Evolutionary conservation across 2,888 invertebrate genomes (phyloP).

Genomic region (Lepidocyrtinus sp.): DNA sequence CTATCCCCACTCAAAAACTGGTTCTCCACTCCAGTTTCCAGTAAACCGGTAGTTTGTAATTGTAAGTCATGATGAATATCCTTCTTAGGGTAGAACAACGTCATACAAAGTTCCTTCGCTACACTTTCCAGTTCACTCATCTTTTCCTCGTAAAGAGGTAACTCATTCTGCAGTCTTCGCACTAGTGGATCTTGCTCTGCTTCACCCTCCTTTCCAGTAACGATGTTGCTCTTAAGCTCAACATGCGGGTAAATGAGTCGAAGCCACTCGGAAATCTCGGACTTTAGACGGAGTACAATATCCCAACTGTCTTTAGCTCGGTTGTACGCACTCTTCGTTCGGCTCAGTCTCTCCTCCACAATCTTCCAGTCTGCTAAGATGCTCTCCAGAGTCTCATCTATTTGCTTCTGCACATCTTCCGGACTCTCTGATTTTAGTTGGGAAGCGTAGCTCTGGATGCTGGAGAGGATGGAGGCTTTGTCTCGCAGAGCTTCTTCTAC

Average conservation of each 20-base stretch:
- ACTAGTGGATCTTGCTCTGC: conserved; percentile 25
- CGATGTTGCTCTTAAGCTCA: conserved; percentile 33
- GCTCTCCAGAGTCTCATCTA: conserved; percentile 59
- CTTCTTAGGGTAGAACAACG: conserved; percentile 42
- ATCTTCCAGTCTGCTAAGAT: conserved; percentile 59
- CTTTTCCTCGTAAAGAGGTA: conserved; percentile 51
- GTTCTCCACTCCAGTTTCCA: neutral
- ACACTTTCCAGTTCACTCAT: conserved; percentile 62
- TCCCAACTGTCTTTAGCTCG: conserved; percentile 52
- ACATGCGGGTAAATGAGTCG: conserved; percentile 57
- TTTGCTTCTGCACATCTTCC: conserved; percentile 64
- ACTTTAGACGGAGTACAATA: conserved; percentile 46
- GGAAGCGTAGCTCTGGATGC: conserved; percentile 57
- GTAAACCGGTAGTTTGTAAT: conserved; percentile 26
- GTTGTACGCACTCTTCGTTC: conserved; percentile 33
- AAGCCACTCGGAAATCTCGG: conserved; percentile 60
- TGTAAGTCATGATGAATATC: conserved; percentile 28
- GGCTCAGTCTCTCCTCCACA: conserved; percentile 47
- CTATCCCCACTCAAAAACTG: neutral
- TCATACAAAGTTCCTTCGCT: conserved; percentile 57
- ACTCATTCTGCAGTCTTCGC: conserved; percentile 45
- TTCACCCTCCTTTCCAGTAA: conserved; percentile 9
- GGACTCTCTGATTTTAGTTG: conserved; percentile 66
- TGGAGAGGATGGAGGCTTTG: conserved; percentile 41
- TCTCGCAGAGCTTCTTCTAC: conserved; percentile 48